phyloP scores from a whole-genome alignment of 1,140 invertebrate species.

The Anoplophora glabripennis region DNA sequence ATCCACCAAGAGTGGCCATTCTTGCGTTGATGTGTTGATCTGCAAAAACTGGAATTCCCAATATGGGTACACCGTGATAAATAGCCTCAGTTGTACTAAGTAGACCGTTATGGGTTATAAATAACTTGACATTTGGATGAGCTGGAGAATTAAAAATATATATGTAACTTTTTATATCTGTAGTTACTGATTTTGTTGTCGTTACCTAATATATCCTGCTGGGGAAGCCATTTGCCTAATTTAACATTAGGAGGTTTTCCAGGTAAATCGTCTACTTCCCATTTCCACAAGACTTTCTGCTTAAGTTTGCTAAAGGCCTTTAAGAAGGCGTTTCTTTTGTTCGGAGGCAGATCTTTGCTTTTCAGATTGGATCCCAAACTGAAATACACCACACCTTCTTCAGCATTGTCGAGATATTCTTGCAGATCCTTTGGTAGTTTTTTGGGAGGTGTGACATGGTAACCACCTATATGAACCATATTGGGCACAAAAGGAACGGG shows the following conservation, averaged over 20 bases:
- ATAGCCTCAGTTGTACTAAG: constrained; percentile 47
- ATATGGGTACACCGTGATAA: constrained; percentile 52
- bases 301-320: constrained; percentile 54
- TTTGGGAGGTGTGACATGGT: constrained; percentile 49
- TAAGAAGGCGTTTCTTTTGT: constrained; percentile 52
- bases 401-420: constrained; percentile 56
- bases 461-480: constrained; percentile 54
- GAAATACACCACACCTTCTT: constrained; percentile 65
- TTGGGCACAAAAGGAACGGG: constrained; percentile 56
- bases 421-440: constrained; percentile 55
- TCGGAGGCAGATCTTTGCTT: constrained; percentile 48
- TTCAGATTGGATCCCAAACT: constrained; percentile 62
- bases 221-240: constrained; percentile 28
- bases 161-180: no score
- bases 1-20: constrained; percentile 10
- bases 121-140: constrained; percentile 27
- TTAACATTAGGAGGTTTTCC: constrained; percentile 26
- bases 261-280: constrained; percentile 53
- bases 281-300: constrained; percentile 64
- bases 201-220: constrained; percentile 30
- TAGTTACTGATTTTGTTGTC: no score
- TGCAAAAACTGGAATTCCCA: constrained; percentile 45
- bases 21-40: constrained; percentile 26
- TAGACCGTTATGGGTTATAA: constrained; percentile 32
- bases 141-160: constrained; percentile 17